Evolutionary conservation across 2,797 vertebrate species (phyloP).

Genomic region (Typhlichthys eigenmanni): DNA sequence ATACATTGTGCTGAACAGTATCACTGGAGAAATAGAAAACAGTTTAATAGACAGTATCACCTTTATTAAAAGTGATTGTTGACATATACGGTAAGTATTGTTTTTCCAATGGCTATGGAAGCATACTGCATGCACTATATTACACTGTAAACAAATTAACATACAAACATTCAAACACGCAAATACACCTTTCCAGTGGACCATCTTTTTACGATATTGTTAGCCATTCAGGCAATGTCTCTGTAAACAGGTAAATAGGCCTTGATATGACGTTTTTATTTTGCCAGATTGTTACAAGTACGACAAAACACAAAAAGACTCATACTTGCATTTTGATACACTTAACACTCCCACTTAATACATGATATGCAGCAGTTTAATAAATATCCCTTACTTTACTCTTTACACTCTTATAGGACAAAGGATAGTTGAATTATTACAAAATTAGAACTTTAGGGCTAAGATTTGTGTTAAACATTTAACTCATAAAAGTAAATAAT

Average conservation of each 20-base stretch:
- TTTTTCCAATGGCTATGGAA: slow-evolving; percentile 70
- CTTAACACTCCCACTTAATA: slow-evolving; percentile 26
- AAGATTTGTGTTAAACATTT: not conserved
- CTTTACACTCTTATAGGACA: not conserved
- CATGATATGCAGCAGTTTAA: slow-evolving; percentile 34
- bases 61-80: slow-evolving; percentile 77
- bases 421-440: slow-evolving; percentile 1
- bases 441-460: slow-evolving; percentile 2
- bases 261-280: not conserved
- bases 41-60: slow-evolving; percentile 52
- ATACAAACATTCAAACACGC: slow-evolving; percentile 55
- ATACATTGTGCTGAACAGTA: no score
- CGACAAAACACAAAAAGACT: slow-evolving; percentile 35
- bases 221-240: slow-evolving; percentile 15
- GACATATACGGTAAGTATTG: slow-evolving; percentile 35
- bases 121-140: slow-evolving; percentile 75
- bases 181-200: slow-evolving; percentile 45
- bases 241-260: not conserved
- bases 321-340: slow-evolving; percentile 10
- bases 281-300: slow-evolving; percentile 35
- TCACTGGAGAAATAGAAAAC: slow-evolving; percentile 1
- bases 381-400: not conserved
- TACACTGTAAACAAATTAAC: slow-evolving; percentile 57
- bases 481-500: slow-evolving; percentile 16
- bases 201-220: slow-evolving; percentile 16